These are phyloP conservation scores for Hyposmocoma kahamanoa DNA, from an alignment of 1,140 invertebrate genomes.

Conservation along the genomic window DNA sequence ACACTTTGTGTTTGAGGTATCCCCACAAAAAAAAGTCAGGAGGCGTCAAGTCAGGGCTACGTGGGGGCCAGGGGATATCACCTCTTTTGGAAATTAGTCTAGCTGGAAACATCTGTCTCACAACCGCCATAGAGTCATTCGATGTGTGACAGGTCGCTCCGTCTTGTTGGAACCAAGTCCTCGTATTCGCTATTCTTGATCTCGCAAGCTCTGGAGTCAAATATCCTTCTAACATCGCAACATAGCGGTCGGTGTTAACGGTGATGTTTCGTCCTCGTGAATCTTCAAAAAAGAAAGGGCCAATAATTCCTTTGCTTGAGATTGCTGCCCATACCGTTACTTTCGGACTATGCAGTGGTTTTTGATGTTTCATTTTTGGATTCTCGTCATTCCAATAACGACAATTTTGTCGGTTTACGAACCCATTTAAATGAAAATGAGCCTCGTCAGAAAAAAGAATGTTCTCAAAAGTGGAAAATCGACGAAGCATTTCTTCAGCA, in stretches of 20 bases:
- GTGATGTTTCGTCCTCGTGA: slow-evolving; percentile 21
- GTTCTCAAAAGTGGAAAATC: too few species aligned
- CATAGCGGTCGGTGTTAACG: slow-evolving; percentile 29
- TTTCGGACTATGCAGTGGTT: slow-evolving; percentile 40
- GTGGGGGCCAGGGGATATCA: too few species aligned
- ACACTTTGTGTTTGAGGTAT: too few species aligned
- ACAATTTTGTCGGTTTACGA: too few species aligned
- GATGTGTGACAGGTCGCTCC: slow-evolving; percentile 25
- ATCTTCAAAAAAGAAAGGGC: slow-evolving; percentile 26
- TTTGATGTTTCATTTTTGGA: too few species aligned
- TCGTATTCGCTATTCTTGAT: slow-evolving; percentile 25
- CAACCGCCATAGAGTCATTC: slow-evolving; percentile 17
- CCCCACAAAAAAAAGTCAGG: too few species aligned
- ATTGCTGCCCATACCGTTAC: slow-evolving; percentile 25
- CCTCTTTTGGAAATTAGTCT: slow-evolving; percentile 29
- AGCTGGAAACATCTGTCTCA: slow-evolving; percentile 20
- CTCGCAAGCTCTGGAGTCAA: slow-evolving; percentile 21
- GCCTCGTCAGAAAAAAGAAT: too few species aligned
- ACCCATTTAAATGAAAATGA: too few species aligned
- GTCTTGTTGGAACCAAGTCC: slow-evolving; percentile 30
- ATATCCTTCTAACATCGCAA: slow-evolving; percentile 26
- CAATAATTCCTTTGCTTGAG: slow-evolving; percentile 25
- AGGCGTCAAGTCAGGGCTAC: too few species aligned
- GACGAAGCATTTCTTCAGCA: too few species aligned
- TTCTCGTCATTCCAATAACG: too few species aligned